Base-by-base conservation (phyloP, 2,888 invertebrate genomes). In the Mylabris sibirica region DNA sequence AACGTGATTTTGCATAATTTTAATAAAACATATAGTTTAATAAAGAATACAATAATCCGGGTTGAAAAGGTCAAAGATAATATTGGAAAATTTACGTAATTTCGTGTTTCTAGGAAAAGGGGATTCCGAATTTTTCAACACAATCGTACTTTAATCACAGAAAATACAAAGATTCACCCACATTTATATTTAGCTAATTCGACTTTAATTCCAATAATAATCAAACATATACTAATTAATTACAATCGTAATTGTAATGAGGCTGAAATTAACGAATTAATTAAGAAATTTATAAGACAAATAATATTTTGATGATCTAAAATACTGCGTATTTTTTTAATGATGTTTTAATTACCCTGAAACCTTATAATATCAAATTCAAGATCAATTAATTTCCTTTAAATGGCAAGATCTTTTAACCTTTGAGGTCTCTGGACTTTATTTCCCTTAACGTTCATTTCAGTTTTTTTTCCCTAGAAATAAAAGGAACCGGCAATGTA, bases 21-120 rank as follows among this genome's bases (percentile, higher is more conserved):
- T 41, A 41, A 41, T 41, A 14, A 14, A 14, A 41, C 41, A 41
- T 49, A 49, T 49, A 49, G 17, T 53, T 53, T 22, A 22, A 53
- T n/a, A 30, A 30, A 30, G 30, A 53, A 12, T 22, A 53, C 49
- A 53, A 53, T 53, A 53, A 53, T 53, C 49, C 22, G 49, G 49
- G 49, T 53, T 53, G 49, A 53, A 53, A 53, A 53, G 49, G 49
- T 53, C 49, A 53, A 53, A 53, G 49, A 53, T 53, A 53, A 44
- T 44, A 17, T n/a, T 2, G 44, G 44, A 17, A 17, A 53, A 11
- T 53, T 53, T 53, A 53, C 22, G 49, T 53, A 53, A 53, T 53
- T 22, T 22, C 20, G n/a, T 44, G 44, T 44, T 17, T 44, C 44
- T 53, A 22, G 22, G 49, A 22, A 53, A 53, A 20, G 22, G 49